A percentile compares a stretch with the other conserved stretches of the same genome.
Conservation (phyloP, 2,888 invertebrate genomes). For the Sinodicranocentrus sp. region DNA sequence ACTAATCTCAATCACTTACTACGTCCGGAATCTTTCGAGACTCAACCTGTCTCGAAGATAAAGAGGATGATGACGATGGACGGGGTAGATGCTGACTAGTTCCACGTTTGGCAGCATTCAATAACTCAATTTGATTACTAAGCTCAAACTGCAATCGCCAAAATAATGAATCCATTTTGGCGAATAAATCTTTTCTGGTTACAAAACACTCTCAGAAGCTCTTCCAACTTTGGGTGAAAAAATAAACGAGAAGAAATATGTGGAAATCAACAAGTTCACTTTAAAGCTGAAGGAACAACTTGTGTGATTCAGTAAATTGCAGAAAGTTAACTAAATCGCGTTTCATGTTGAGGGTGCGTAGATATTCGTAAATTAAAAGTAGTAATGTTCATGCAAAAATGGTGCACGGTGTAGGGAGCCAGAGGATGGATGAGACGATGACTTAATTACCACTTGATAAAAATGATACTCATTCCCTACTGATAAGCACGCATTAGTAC, state of each 20-base stretch:
- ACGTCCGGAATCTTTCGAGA: constrained; percentile 8
- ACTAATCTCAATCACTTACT: background rate
- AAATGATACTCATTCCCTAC: constrained; percentile 53
- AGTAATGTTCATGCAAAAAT: constrained; percentile 45
- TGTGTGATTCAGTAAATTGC: constrained; percentile 50
- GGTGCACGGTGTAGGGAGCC: background rate
- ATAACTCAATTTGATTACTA: constrained; percentile 38
- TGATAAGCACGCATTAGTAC: constrained; percentile 65
- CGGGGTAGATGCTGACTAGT: background rate
- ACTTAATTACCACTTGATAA: constrained; percentile 64
- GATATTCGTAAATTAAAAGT: background rate
- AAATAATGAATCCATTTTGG: constrained; percentile 61
- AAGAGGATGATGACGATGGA: background rate
- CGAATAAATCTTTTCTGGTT: background rate
- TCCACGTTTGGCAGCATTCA: constrained; percentile 41
- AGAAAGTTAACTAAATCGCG: constrained; percentile 49
- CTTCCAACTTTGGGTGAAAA: background rate
- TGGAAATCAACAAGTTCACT: background rate
- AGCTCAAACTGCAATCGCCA: constrained; percentile 60
- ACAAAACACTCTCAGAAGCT: too few species aligned
- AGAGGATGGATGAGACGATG: constrained; percentile 63
- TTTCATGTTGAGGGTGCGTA: constrained; percentile 8
- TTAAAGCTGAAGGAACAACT: background rate
- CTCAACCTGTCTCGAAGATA: background rate
- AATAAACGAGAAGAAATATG: background rate